Percentiles rank a stretch among this genome's conserved stretches.
These are phyloP conservation scores for Drosophila mulleri DNA, from an alignment of 2,888 invertebrate species.

Conservation along the genomic window DNA sequence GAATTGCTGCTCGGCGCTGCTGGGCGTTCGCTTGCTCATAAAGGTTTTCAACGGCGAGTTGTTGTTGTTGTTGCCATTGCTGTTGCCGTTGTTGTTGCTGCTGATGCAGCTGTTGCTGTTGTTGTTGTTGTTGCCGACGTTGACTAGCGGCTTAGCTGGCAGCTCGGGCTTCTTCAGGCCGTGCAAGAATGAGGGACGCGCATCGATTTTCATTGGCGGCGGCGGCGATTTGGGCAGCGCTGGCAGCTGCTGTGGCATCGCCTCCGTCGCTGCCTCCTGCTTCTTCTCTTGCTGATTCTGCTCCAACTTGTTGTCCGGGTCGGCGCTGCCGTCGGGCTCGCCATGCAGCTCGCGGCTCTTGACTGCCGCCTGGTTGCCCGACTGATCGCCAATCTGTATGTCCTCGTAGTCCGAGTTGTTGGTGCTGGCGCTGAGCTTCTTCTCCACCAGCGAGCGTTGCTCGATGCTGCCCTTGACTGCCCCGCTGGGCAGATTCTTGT, in stretches of 20 bases:
- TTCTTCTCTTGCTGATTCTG: conserved; percentile 87
- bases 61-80: conserved; percentile 12
- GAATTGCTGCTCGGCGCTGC: conserved; percentile 85
- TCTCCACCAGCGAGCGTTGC: conserved; percentile 71
- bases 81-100: neutral
- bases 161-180: conserved; percentile 89
- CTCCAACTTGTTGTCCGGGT: conserved; percentile 89
- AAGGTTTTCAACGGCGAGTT: conserved; percentile 86
- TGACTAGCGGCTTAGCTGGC: conserved; percentile 89
- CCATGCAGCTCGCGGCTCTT: conserved; percentile 92
- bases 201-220: conserved; percentile 83
- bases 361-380: conserved; percentile 80
- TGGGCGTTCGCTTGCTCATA: conserved; percentile 86
- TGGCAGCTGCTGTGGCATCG: conserved; percentile 85
- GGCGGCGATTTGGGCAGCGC: conserved; percentile 87
- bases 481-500: conserved; percentile 66
- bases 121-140: conserved; percentile 23
- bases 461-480: conserved; percentile 53
- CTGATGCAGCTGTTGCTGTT: conserved; percentile 23
- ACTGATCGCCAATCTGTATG: conserved; percentile 83
- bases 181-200: conserved; percentile 90
- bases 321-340: conserved; percentile 94
- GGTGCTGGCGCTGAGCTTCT: conserved; percentile 83
- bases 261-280: conserved; percentile 64
- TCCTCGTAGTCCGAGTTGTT: conserved; percentile 85